Evolutionary conservation across 1,140 invertebrate species (phyloP), one percentile per base, ranked within the genome.

Genomic region (Papilio machaon): DNA sequence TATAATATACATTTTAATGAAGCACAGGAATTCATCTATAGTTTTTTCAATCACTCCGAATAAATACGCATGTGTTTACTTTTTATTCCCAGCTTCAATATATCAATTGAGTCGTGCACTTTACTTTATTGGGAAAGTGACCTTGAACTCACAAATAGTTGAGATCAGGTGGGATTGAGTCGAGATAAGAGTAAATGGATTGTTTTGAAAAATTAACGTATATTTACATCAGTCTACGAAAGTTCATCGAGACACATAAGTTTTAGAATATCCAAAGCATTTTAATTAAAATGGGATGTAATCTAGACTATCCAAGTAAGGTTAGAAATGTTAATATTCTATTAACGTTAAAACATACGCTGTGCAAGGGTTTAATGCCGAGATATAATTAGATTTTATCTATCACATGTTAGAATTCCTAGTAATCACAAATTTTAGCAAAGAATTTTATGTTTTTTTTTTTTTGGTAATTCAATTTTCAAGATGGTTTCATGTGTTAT

Each of bases 51-150:
- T 70, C 64, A 70, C 11, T 38, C 64, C 6, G 30, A 70, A 35
- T 70, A 70, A 67, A 67, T 35, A 17, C 60, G 9, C 15, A 38
- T 70, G 11, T 70, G 64, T 70, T 70, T 70, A 70, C 23, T 70
- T 64, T 67, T 15, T 67, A 67, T 67, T 35, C 30, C 30, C 64
- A 67, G 23, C 64, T 35, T 35, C 64, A 70, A 70, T 67, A 67
- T 67, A 67, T 70, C 64, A 70, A 70, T 70, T 35, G 30, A 70
- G 64, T 1, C 30, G 64, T 70, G n/a, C 58, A 70, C 64, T 70
- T 35, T 35, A 38, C 13, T 70, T 35, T 35, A 38, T 60, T 70
- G 13, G 64, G 3, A 11, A 17, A 70, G 30, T 70, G 15, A 70
- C 23, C 64, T 70, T 70, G 64, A 70, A 70, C 64, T 35, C 23